A percentile compares a stretch with the other conserved stretches of the same genome.
phyloP scores from a whole-genome alignment of 2,113 vertebrate species.

The Galemys pyrenaicus region DNA sequence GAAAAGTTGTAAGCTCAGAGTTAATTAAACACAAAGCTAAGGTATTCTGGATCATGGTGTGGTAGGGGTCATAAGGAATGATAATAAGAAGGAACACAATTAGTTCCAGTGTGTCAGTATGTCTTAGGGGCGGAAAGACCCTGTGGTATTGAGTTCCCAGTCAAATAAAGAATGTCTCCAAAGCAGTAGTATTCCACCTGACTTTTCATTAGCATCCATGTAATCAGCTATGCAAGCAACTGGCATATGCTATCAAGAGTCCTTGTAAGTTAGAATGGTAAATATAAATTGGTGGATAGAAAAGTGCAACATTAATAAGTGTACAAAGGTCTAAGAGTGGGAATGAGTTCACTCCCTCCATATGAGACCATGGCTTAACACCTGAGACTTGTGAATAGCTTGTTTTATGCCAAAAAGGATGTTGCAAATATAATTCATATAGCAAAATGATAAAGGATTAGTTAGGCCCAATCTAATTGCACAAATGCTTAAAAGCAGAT shows the following conservation, averaged over 20 bases:
- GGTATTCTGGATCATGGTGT: not conserved
- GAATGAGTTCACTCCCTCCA: not conserved
- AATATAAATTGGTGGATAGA: not conserved
- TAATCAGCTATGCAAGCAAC: not conserved
- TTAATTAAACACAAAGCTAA: conserved; percentile 61
- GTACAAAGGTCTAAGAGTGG: not conserved
- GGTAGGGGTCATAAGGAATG: not conserved
- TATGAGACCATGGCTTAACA: not conserved
- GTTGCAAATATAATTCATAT: not conserved
- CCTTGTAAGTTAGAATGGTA: not conserved
- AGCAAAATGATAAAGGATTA: not conserved
- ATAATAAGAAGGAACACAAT: not conserved
- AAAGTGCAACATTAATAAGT: not conserved
- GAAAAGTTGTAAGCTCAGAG: conserved; percentile 28
- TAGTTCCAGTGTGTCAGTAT: not conserved
- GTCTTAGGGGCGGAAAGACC: not conserved
- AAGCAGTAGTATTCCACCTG: not conserved
- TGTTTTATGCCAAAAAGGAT: not conserved
- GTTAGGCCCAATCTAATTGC: not conserved
- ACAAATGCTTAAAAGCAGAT: not conserved
- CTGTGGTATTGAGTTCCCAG: not conserved
- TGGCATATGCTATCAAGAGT: not conserved
- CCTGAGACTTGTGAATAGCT: not conserved
- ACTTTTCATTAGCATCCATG: not conserved
- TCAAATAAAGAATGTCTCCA: not conserved